Conservation (phyloP, 2,113 vertebrate genomes). For the Pluvianellus socialis region DNA sequence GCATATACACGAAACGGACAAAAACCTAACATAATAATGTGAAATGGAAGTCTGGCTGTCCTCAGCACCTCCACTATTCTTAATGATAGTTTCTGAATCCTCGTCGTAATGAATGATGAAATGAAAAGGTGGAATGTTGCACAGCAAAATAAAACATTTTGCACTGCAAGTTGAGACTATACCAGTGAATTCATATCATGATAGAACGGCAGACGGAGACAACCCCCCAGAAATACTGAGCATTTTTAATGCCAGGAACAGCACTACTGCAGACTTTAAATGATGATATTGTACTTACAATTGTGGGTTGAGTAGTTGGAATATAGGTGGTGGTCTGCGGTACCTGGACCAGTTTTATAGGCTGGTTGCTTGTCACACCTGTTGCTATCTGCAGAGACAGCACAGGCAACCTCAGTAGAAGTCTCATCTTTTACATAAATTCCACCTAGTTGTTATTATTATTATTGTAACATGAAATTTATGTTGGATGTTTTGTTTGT, state of each 20-base stretch:
- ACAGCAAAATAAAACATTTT: slow-evolving; percentile 63
- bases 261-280: slow-evolving; percentile 18
- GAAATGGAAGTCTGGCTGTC: neutral
- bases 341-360: slow-evolving; percentile 75
- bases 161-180: slow-evolving; percentile 43
- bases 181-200: slow-evolving; percentile 68
- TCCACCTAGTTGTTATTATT: slow-evolving; percentile 52
- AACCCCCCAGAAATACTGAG: slow-evolving; percentile 40
- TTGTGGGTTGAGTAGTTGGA: slow-evolving; percentile 73
- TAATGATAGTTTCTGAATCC: neutral
- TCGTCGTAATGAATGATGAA: neutral
- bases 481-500: neutral
- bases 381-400: slow-evolving; percentile 79
- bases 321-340: slow-evolving; percentile 72
- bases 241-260: slow-evolving; percentile 47
- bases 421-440: slow-evolving; percentile 64
- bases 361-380: slow-evolving; percentile 75
- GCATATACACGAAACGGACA: slow-evolving; percentile 18
- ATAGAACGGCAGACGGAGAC: slow-evolving; percentile 36
- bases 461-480: neutral
- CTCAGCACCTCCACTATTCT: neutral
- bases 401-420: slow-evolving; percentile 74
- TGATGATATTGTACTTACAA: slow-evolving; percentile 69
- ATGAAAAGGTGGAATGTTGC: slow-evolving; percentile 47
- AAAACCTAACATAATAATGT: neutral